Base-by-base conservation (phyloP, 2,797 vertebrate genomes). In the Hephaestus fuliginosus region DNA sequence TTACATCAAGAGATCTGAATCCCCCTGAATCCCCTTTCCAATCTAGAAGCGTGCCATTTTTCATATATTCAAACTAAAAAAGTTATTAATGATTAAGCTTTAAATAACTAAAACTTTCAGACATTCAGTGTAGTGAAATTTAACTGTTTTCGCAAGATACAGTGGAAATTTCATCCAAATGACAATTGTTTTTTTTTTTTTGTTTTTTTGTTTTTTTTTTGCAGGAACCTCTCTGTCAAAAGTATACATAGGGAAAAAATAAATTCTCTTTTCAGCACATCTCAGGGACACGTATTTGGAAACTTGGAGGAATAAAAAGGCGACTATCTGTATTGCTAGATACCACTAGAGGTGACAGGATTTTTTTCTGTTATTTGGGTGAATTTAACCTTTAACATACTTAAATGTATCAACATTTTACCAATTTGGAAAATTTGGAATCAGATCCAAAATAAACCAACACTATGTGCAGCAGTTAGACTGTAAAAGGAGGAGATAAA, bases 401-500 rank as follows among this genome's bases (percentile, higher is more conserved):
- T 25, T 25, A 25, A 25, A 56, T 49, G 14, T 44, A 28, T 44
- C 17, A 1, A 1, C 20, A 46, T 39, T 57, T 17, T 1, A 33
- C 9, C 5, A 56, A 15, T 73, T 53, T 53, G 11, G 28, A 70
- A 18, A 56, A 15, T 73, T 53, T 53, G 11, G 36, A 70, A 18
- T 12, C 12, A 15, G 1, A 58, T 51, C 22, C 7, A n/a, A 49
- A 61, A 36, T 56, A 43, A 55, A 56, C 43, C 12, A 13, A 48
- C 12, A 44, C 8, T 49, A 13, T 18, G 17, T 61, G 61, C 48
- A 18, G 7, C 53, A 55, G 11, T 70, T 33, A 28, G 33, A 14
- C 46, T 3, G 10, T 4, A 49, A 44, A 25, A 20, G 63, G 62
- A 30, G 52, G 70, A 55, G 46, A 46, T 71, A 68, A 69, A 66